Conservation (phyloP, 2,888 invertebrate genomes). For the Andricus curvator region DNA sequence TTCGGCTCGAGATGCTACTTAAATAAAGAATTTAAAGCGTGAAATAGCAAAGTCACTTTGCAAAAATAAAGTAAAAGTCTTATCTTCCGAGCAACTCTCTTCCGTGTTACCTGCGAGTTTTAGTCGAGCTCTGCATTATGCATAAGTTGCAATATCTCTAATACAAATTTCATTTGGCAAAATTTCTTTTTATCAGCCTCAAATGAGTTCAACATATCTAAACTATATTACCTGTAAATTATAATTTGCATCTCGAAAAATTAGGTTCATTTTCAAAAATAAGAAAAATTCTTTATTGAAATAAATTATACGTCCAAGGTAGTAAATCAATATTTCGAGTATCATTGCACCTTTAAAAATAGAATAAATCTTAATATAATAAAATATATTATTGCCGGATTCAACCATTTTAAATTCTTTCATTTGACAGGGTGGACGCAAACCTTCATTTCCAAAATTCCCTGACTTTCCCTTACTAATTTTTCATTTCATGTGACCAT, state of each 20-base stretch:
- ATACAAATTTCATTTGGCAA: not conserved
- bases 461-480: too few species aligned
- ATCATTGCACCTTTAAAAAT: too few species aligned
- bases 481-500: too few species aligned
- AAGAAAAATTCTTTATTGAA: not conserved
- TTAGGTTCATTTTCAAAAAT: not conserved
- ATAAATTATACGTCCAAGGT: not conserved
- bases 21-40: conserved; percentile 27
- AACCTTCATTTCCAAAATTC: too few species aligned
- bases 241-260: not conserved
- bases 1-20: conserved; percentile 13
- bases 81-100: conserved; percentile 12
- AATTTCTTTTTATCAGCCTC: not conserved
- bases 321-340: too few species aligned
- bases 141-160: not conserved
- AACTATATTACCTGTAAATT: not conserved
- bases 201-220: not conserved
- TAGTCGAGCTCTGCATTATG: conserved; percentile 11
- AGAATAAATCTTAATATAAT: too few species aligned
- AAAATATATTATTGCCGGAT: too few species aligned
- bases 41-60: conserved; percentile 11
- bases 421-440: too few species aligned
- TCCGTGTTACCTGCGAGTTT: conserved; percentile 13
- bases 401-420: too few species aligned
- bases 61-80: not conserved